Base-by-base conservation (phyloP, 2,113 vertebrate genomes). In the Elephantulus edwardii region DNA sequence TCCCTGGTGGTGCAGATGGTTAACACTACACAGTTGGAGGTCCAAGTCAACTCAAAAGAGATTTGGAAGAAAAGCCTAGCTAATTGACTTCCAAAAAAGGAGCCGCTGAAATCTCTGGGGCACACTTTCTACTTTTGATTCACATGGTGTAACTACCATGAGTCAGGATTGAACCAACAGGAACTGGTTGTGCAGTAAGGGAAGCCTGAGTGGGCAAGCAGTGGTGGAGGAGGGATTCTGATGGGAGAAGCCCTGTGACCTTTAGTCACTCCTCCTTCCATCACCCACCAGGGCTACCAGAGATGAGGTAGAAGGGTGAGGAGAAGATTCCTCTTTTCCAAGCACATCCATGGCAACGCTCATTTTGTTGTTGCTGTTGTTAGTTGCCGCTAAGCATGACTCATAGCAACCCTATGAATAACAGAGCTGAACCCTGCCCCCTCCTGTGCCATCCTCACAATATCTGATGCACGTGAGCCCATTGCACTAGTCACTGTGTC, bases 221-320 rank as follows among this genome's bases (percentile, higher is more conserved):
- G 12, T 42, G 30, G 8, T 42, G n/a, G 22, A 33, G 13, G 64
- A 92, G 38, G 20, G 48, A 46, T 50, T 76, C 77, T 58, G 54
- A 46, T 83, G 50, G 40, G 77, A 68, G 56, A 62, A 89, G 19
- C 56, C 44, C n/a, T 26, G 6, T 75, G 77, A 75, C 38, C 42
- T 20, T 16, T 30, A 44, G 40, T 64, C 71, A 68, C 68, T 8
- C 50, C 52, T 83, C 71, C n/a, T 64, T 56, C 48, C 13, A 33
- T 26, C 8, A 35, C 68, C n/a, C 8, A 33, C 64, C 14, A 5
- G 77, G 52, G 70, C 80, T 48, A n/a, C 60, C 66, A 28, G 58
- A 4, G 28, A 24, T 46, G 7, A 28, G 2, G 4, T 1, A 0
- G 40, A 12, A 8, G 35, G 3, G n/a, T 33, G 6, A 52, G 17